These are phyloP conservation scores for Synanthedon tipuliformis DNA, from an alignment of 2,888 invertebrate species.

Conservation along the genomic window DNA sequence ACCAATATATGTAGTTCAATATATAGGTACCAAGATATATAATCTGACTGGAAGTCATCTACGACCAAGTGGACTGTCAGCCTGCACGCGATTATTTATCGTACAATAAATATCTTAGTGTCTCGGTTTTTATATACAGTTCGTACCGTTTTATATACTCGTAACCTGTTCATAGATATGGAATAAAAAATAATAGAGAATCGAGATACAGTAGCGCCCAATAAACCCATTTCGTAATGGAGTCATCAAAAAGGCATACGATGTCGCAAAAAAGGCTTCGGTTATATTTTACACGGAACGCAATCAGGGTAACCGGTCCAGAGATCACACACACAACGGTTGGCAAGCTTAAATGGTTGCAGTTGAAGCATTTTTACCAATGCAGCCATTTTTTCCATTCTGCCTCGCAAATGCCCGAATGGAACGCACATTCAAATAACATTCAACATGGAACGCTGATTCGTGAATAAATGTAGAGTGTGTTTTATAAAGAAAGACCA, in stretches of 20 bases:
- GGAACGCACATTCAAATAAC: slow-evolving; percentile 52
- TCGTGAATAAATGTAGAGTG: slow-evolving; percentile 8
- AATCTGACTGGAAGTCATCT: too few species aligned
- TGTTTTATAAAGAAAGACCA: not conserved
- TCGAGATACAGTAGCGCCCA: not conserved
- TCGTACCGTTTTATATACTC: too few species aligned
- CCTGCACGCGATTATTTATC: too few species aligned
- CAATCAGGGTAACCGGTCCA: slow-evolving; percentile 11
- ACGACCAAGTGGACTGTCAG: too few species aligned
- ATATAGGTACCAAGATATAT: too few species aligned
- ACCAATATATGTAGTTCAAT: too few species aligned
- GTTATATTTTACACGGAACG: slow-evolving; percentile 9
- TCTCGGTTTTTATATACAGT: too few species aligned
- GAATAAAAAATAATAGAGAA: too few species aligned
- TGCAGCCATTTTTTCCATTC: slow-evolving; percentile 33
- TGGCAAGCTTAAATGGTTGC: slow-evolving; percentile 2
- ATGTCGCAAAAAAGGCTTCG: not conserved
- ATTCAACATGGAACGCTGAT: slow-evolving; percentile 23
- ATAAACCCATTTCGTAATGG: not conserved
- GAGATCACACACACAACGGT: slow-evolving; percentile 16
- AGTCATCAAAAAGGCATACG: not conserved
- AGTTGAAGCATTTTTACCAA: slow-evolving; percentile 26
- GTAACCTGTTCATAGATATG: too few species aligned
- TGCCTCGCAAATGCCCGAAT: slow-evolving; percentile 32
- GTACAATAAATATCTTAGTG: too few species aligned